phyloP scores from a whole-genome alignment of 2,888 invertebrate species.

The Cosmopolites sordidus region DNA sequence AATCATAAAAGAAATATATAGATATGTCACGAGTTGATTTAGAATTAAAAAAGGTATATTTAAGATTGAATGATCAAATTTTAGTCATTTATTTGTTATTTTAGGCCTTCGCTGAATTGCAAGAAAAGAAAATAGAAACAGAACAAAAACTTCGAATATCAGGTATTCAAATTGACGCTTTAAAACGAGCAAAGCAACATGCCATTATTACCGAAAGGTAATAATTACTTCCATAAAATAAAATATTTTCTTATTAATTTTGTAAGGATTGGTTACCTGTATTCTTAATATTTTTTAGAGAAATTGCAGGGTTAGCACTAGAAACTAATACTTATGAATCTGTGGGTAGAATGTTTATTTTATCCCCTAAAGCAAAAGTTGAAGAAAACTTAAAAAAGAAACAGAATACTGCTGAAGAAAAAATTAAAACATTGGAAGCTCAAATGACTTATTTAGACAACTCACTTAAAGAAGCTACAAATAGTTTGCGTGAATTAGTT shows the following conservation, averaged over 20 bases:
- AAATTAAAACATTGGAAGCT: slow-evolving; percentile 68
- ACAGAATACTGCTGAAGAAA: slow-evolving; percentile 56
- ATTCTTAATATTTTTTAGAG: slow-evolving; percentile 41
- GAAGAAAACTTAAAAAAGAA: slow-evolving; percentile 60
- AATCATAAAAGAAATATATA: slow-evolving; percentile 3
- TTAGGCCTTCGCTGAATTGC: slow-evolving; percentile 75
- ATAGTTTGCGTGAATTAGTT: slow-evolving; percentile 79
- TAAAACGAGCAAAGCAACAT: slow-evolving; percentile 64
- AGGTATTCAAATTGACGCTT: slow-evolving; percentile 69
- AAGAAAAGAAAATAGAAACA: slow-evolving; percentile 76
- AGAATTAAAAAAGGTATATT: slow-evolving; percentile 47
- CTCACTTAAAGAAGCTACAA: slow-evolving; percentile 78
- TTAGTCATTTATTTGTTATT: slow-evolving; percentile 16
- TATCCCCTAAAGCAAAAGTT: slow-evolving; percentile 62
- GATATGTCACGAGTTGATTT: slow-evolving; percentile 44
- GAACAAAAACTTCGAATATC: slow-evolving; percentile 74
- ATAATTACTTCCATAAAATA: slow-evolving; percentile 19
- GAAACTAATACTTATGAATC: slow-evolving; percentile 73
- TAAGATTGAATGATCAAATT: slow-evolving; percentile 9
- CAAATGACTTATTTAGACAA: slow-evolving; percentile 77
- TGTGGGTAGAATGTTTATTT: slow-evolving; percentile 80
- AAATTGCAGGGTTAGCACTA: slow-evolving; percentile 57
- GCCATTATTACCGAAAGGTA: slow-evolving; percentile 68
- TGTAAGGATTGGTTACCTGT: neutral
- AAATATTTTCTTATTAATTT: too few relatives aligned